Evolutionary conservation across 1,140 invertebrate genomes (phyloP), one percentile per base, ranked within the genome.

Genomic region (Euura lappo): DNA sequence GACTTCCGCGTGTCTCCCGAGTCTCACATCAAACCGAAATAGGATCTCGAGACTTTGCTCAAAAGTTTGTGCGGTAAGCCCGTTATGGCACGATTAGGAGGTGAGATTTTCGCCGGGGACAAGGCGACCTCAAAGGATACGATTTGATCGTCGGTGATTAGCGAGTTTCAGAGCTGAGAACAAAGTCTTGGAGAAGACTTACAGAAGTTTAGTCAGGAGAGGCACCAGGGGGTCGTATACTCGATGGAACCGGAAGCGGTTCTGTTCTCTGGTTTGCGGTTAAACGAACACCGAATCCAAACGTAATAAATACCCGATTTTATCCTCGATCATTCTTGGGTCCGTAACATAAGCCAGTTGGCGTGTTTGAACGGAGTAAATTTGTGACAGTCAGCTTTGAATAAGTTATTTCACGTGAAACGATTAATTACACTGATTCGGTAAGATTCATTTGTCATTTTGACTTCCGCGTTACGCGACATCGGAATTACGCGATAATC

Each of bases 121-220:
- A 60, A 8, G 51, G 13, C 10, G 6, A 8, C 51, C 76, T 28
- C 28, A 78, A 81, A 82, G 80, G 81, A 83, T 81, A 81, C 74
- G 80, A 81, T 83, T 85, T 87, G 85, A 87, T 87, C 83, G 80
- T 77, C 74, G 77, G 45, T 84, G 83, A 87, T 87, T 87, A 87
- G 84, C 84, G 51, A 60, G 51, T 60, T 60, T n/a, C 28, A 28
- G 28, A 60, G 51, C 51, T 60, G 51, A 60, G 10, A 8, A 8
- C 51, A n/a, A 60, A 3, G 51, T n/a, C 51, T 60, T 2, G 4
- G 6, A n/a, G 51, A 60, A 3, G 51, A 60, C 51, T 60, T n/a
- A 28, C 28, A 28, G 28, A 28, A 28, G 28, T 28, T 28, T 28
- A 28, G 28, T 28, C 81, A 83, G 84, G 85, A 78, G 81, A 84